These are phyloP conservation scores for Calypte anna DNA, from an alignment of 2,113 vertebrate genomes.

Conservation along the genomic window DNA sequence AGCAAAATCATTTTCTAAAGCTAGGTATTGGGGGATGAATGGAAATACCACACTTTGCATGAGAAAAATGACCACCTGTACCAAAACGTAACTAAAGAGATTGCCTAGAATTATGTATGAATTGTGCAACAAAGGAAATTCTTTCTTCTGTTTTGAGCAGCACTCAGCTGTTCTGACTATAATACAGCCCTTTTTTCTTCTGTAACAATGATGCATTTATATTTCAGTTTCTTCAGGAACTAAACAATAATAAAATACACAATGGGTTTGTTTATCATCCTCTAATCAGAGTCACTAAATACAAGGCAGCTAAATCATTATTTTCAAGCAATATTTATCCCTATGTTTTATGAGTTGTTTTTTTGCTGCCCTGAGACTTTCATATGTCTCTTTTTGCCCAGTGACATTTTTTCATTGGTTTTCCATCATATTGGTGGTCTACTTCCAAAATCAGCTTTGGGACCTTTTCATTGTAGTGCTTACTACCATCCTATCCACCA, in stretches of 20 bases:
- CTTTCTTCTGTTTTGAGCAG: not conserved
- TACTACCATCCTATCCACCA: rapidly evolving
- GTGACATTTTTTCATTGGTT: not conserved
- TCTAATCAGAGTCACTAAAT: not conserved
- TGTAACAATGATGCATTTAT: not conserved
- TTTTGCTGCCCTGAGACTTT: not conserved
- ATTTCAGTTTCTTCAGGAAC: not conserved
- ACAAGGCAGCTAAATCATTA: not conserved
- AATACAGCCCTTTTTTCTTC: not conserved
- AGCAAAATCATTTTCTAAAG: not conserved
- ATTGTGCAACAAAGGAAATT: not conserved
- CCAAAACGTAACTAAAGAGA: not conserved
- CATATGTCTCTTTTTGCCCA: not conserved
- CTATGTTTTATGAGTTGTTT: not conserved
- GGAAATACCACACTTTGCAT: not conserved
- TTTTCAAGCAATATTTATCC: not conserved
- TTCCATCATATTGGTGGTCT: not conserved
- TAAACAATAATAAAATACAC: not conserved
- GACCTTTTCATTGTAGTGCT: not conserved
- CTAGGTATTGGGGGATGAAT: not conserved
- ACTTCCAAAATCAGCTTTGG: not conserved
- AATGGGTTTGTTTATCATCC: not conserved
- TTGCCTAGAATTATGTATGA: not conserved
- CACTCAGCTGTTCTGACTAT: not conserved
- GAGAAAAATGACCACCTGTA: not conserved